Evolutionary conservation across 2,113 vertebrate genomes (phyloP), one percentile per base, ranked within the genome.

Genomic region (Neoarius graeffei): DNA sequence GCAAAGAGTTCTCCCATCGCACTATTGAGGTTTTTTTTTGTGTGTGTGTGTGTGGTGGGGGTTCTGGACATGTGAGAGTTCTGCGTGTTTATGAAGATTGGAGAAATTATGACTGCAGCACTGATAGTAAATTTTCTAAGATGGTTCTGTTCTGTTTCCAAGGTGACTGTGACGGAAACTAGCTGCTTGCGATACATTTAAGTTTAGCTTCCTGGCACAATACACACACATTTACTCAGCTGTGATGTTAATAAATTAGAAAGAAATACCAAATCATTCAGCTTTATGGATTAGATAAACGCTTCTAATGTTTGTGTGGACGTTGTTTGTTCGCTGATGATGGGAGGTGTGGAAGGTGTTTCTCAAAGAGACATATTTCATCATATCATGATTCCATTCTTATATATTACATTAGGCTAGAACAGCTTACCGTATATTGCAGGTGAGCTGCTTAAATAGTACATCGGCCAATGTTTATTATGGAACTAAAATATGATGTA

Each of bases 1-100:
- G 88, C 83, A 87, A 88, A 66, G 10, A n/a, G 66, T 23, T 42
- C 35, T 48, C 62, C 60, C n/a, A 35, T 81, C 69, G 15, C 59
- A 15, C 80, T 13, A 13, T 64, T 7, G 50, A 30, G 17, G 7
- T 27, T 42, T 69, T 73, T 48, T 20, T 27, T 59, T 10, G 7
- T 5, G 5, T 17, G 48, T 30, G 64, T 6, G 19, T 23, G 1
- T 17, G 5, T 11, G 20, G n/a, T n/a, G n/a, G n/a, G n/a, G n/a
- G n/a, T 35, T 35, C 35, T 35, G 35, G 35, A 35, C 35, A 35
- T 35, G 35, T 35, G 35, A 35, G 35, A 35, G 35, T 15, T 20
- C 77, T 57, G 27, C 9, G 5, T 48, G 35, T 50, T 52, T 27
- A 15, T 30, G 52, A 56, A 80, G 52, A 15, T 56, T 80, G n/a